Evolutionary conservation across 2,797 vertebrate genomes (phyloP), one percentile per base, ranked within the genome.

Genomic region (Phrynocephalus forsythii): DNA sequence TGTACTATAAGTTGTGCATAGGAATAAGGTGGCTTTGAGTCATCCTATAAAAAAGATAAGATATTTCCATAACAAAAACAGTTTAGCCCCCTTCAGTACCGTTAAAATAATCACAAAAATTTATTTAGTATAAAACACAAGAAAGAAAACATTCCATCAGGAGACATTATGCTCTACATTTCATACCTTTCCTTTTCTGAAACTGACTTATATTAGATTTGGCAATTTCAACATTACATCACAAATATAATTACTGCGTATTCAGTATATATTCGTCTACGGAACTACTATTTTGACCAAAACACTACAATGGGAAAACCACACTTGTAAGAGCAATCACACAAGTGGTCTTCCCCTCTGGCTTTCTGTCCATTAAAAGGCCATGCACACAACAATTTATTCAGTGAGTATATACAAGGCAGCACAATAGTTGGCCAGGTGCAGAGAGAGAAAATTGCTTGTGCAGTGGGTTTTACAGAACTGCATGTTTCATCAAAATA

Each of bases 1-100:
- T 99, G 98, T 90, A 99, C 98, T 94, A 99, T 99, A 93, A 99
- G 96, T 90, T 99, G 99, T 93, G 99, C 99, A 92, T 99, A 99
- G 66, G 99, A 99, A 92, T 99, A 99, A 3, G 99, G 98, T 85
- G 99, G 98, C 95, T 99, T 99, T 72, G 98, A 99, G 95, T 99
- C 98, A 48, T 99, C 99, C 98, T 99, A 71, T 16, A 66, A 48
- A 87, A 87, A 22, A 78, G 83, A 72, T 52, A 30, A 86, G 26
- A 87, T 85, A 77, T 6, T 38, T 81, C 3, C 16, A 90, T 81
- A 66, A 88, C n/a, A 68, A 73, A 83, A 90, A 22, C 85, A 1
- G 73, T 0, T 86, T 22, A 85, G 18, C 18, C 0, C 38, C 0
- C 6, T 5, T 87, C 78, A 30, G 16, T 52, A 88, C 50, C 85